Percentiles rank a stretch among this genome's conserved stretches.
Evolutionary conservation across 2,113 vertebrate genomes (phyloP).

Genomic region (Amphiprion percula): DNA sequence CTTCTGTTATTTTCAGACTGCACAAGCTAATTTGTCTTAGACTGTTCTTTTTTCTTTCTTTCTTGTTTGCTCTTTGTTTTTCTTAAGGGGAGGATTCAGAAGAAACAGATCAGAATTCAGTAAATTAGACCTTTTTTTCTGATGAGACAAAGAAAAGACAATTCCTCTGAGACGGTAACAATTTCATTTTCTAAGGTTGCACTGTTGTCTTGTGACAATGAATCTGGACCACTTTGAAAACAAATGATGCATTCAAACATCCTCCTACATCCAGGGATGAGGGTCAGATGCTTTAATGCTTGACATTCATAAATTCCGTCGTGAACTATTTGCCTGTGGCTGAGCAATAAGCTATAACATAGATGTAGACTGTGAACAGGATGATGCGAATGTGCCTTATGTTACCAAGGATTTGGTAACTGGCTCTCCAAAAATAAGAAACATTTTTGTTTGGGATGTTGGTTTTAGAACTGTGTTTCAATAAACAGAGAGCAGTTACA

Average conservation of each 20-base stretch:
- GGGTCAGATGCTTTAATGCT: background rate
- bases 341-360: background rate
- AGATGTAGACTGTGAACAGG: background rate
- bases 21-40: too few relatives aligned
- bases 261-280: background rate
- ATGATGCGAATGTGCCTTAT: background rate
- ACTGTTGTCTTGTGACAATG: background rate
- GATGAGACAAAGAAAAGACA: too few relatives aligned
- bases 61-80: too few relatives aligned
- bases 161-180: background rate
- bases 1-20: too few relatives aligned
- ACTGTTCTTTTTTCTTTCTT: too few relatives aligned
- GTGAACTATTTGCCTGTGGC: background rate
- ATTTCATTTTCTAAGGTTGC: background rate
- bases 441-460: too few relatives aligned
- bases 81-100: too few relatives aligned
- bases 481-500: background rate
- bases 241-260: background rate
- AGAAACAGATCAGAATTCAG: too few relatives aligned
- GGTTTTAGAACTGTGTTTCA: background rate
- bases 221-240: conserved; percentile 3
- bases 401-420: background rate
- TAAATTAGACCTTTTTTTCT: too few relatives aligned
- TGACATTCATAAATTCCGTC: background rate
- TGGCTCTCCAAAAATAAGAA: background rate